Evolutionary conservation across 2,797 vertebrate species (phyloP).

Genomic region (Anabacerthia variegaticeps): DNA sequence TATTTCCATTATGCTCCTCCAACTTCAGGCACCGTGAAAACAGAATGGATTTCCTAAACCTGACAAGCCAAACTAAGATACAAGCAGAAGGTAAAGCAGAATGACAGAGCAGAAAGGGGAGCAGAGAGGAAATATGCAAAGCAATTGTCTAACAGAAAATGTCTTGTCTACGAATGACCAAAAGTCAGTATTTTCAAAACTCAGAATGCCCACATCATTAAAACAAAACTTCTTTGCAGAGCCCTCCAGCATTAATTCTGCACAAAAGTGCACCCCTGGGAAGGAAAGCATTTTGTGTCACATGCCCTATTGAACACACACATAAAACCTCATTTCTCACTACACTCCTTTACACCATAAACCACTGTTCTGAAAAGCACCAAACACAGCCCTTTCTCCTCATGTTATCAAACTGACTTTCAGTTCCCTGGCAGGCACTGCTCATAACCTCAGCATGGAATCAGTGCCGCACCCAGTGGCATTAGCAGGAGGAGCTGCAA

Average conservation of each 20-base stretch:
- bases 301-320: background rate
- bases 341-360: background rate
- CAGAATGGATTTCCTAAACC: background rate
- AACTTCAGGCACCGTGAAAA: background rate
- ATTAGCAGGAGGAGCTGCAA: background rate
- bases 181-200: background rate
- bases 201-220: background rate
- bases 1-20: background rate
- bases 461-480: background rate
- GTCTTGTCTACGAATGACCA: accelerated
- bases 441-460: background rate
- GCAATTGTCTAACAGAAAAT: accelerated
- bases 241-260: background rate
- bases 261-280: background rate
- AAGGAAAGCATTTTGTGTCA: background rate
- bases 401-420: background rate
- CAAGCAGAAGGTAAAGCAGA: background rate
- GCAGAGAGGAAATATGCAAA: background rate
- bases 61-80: background rate
- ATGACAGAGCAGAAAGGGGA: background rate
- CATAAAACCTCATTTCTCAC: background rate
- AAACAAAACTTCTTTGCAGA: background rate
- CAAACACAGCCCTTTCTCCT: background rate
- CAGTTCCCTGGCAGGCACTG: background rate
- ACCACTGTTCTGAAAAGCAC: background rate